Percentiles rank a stretch among this genome's conserved stretches.
phyloP scores from a whole-genome alignment of 2,888 invertebrate genomes.

The Homarus gammarus region DNA sequence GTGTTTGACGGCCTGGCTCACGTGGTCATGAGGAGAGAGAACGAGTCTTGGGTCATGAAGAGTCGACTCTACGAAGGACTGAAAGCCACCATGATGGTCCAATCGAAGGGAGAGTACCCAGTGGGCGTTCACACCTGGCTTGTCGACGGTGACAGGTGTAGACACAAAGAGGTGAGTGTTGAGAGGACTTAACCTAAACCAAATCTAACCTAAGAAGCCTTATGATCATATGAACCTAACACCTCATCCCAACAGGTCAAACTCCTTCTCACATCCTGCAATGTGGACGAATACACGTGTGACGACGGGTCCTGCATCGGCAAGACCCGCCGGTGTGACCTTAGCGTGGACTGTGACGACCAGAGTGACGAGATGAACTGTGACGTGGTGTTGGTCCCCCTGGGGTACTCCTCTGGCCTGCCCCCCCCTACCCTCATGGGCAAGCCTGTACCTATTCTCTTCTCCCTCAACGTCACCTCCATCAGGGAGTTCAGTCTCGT shows the following conservation, averaged over 20 bases:
- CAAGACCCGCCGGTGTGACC: constrained; percentile 48
- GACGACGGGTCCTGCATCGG: constrained; percentile 48
- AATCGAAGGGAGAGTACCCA: constrained; percentile 31
- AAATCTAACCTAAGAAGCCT: too few species aligned
- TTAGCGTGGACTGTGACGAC: constrained; percentile 53
- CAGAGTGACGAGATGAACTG: constrained; percentile 66
- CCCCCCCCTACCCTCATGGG: constrained; percentile 33
- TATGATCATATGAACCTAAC: too few species aligned
- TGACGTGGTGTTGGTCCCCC: constrained; percentile 17
- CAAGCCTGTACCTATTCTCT: constrained; percentile 23
- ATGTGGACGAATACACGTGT: constrained; percentile 48
- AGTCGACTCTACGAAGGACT: constrained; percentile 52
- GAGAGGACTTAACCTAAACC: too few species aligned
- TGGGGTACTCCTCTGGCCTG: constrained; percentile 37
- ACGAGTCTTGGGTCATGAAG: constrained; percentile 51
- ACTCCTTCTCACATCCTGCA: constrained; percentile 49
- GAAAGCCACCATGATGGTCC: constrained; percentile 28
- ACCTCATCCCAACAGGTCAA: constrained; percentile 53
- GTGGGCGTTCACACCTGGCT: constrained; percentile 60
- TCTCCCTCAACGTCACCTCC: constrained; percentile 48
- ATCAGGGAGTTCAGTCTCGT: constrained; percentile 39
- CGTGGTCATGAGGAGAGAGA: constrained; percentile 18
- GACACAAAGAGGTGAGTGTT: constrained; percentile 37
- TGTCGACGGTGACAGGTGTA: constrained; percentile 47
- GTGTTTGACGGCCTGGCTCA: constrained; percentile 43